Evolutionary conservation across 37 sponge, comb jelly and placozoan species (phyloP).

Genomic region (Bolinopsis microptera): DNA sequence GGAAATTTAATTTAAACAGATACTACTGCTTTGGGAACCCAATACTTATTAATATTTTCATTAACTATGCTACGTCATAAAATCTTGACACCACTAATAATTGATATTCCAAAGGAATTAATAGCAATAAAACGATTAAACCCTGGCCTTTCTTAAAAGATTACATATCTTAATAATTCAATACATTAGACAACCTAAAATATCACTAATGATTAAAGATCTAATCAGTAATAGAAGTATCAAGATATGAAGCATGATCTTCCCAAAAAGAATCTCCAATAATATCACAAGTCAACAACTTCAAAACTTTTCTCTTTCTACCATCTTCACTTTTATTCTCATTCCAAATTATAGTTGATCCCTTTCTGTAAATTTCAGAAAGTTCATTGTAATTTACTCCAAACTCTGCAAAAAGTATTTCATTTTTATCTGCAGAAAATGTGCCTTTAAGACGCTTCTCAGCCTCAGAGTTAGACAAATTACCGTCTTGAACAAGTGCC

Average conservation of each 20-base stretch:
- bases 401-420: conserved; percentile 88
- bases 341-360: conserved; percentile 78
- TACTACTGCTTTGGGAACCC: too few species aligned
- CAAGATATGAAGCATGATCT: background rate
- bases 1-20: too few species aligned
- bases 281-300: conserved; percentile 7
- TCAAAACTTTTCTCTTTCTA: conserved; percentile 26
- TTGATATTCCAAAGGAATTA: too few species aligned
- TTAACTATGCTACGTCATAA: too few species aligned
- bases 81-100: too few species aligned
- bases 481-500: conserved; percentile 79
- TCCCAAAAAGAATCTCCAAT: conserved; percentile 46
- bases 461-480: conserved; percentile 73
- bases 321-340: background rate
- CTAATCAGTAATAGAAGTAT: too few species aligned
- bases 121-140: too few species aligned
- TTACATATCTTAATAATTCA: too few species aligned
- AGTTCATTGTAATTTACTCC: conserved; percentile 87
- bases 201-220: too few species aligned
- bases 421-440: conserved; percentile 88
- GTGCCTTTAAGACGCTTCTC: conserved; percentile 73
- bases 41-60: too few species aligned
- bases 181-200: too few species aligned
- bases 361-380: conserved; percentile 82
- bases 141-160: too few species aligned